A percentile compares a stretch with the other conserved stretches of the same genome.
phyloP scores from a whole-genome alignment of 2,888 invertebrate species.

The Nysson spinosus region DNA sequence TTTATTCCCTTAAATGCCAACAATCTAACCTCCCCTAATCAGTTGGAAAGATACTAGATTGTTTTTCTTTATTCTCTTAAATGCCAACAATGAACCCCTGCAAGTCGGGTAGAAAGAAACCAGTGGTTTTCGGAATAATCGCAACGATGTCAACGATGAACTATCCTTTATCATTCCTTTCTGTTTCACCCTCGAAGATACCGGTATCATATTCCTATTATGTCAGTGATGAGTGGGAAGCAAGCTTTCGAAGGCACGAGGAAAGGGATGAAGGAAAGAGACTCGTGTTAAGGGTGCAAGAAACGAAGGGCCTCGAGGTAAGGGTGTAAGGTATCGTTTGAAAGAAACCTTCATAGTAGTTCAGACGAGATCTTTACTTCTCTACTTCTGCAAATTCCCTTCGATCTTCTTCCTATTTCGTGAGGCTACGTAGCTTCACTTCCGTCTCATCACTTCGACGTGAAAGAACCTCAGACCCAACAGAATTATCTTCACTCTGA shows the following conservation, averaged over 20 bases:
- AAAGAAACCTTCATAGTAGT: slow-evolving; percentile 50
- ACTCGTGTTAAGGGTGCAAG: slow-evolving; percentile 39
- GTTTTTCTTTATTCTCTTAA: no score
- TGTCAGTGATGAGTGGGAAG: slow-evolving; percentile 35
- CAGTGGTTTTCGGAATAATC: slow-evolving; percentile 50
- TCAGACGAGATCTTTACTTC: slow-evolving; percentile 18
- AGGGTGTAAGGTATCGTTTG: slow-evolving; percentile 40
- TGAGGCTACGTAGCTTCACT: slow-evolving; percentile 7
- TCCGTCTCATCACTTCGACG: slow-evolving; percentile 22
- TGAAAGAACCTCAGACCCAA: slow-evolving; percentile 13
- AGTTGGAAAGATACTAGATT: no score
- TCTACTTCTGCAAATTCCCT: slow-evolving; percentile 38
- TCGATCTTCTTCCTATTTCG: slow-evolving; percentile 28
- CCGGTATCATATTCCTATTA: slow-evolving; percentile 52
- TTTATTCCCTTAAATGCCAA: neutral
- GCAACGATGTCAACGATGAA: slow-evolving; percentile 5
- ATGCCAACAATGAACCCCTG: no score
- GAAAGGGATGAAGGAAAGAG: slow-evolving; percentile 19
- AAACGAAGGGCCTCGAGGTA: slow-evolving; percentile 29
- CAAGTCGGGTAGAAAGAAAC: no score
- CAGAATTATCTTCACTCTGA: slow-evolving; percentile 4
- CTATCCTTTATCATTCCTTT: neutral
- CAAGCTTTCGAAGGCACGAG: slow-evolving; percentile 19
- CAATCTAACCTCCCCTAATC: no score
- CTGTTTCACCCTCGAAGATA: slow-evolving; percentile 19